phyloP scores from a whole-genome alignment of 2,113 vertebrate genomes.

The Lynx canadensis region DNA sequence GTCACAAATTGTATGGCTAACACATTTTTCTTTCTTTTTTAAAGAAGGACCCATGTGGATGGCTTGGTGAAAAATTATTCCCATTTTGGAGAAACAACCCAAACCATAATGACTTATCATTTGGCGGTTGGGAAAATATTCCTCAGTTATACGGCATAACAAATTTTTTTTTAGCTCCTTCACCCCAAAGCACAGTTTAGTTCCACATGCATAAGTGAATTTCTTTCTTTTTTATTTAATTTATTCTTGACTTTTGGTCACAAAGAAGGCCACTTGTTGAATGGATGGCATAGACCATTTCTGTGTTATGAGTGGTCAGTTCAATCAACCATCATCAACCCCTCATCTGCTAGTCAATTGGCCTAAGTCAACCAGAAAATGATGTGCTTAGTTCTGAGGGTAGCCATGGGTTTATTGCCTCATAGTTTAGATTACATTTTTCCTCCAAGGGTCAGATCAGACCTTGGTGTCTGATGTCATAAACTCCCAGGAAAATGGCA shows the following conservation, averaged over 20 bases:
- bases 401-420: neutral
- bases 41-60: neutral
- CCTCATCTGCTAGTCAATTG: neutral
- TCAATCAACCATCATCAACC: neutral
- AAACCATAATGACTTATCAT: neutral
- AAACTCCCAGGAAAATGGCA: conserved; percentile 54
- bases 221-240: conserved; percentile 64
- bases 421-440: conserved; percentile 40
- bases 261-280: conserved; percentile 3
- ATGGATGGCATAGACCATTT: conserved; percentile 29
- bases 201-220: conserved; percentile 51
- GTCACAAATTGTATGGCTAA: neutral
- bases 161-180: neutral
- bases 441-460: conserved; percentile 43
- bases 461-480: conserved; percentile 62
- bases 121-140: neutral
- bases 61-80: neutral
- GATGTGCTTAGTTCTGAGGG: conserved; percentile 31
- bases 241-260: conserved; percentile 56
- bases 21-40: neutral
- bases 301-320: neutral
- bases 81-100: conserved; percentile 34
- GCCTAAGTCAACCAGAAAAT: conserved; percentile 20
- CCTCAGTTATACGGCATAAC: neutral
- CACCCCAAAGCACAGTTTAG: neutral